Conservation (phyloP, 1,140 invertebrate genomes). For the Ceratina calcarata region DNA sequence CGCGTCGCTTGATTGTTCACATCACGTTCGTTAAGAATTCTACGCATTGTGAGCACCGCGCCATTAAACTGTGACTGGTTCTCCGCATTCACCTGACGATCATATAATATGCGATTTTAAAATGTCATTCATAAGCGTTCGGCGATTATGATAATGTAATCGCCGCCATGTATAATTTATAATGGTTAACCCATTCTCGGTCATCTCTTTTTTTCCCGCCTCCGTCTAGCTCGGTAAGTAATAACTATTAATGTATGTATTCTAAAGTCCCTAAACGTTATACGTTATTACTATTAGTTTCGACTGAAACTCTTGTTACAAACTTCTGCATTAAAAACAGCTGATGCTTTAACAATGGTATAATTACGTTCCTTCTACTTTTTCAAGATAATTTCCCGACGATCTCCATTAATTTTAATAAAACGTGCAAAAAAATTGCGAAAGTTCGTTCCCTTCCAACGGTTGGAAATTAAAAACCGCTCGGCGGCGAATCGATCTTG, state of each 20-base stretch:
- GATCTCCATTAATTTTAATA: conserved; percentile 38
- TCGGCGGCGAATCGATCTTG: background rate
- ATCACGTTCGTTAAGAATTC: conserved; percentile 59
- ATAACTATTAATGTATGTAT: too few relatives aligned
- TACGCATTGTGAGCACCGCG: conserved; percentile 10
- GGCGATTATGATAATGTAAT: conserved; percentile 49
- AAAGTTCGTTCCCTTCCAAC: background rate
- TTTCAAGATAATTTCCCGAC: too few relatives aligned
- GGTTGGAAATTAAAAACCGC: conserved; percentile 31
- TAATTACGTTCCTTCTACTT: too few relatives aligned
- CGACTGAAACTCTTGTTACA: too few relatives aligned
- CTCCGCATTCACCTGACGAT: conserved; percentile 38
- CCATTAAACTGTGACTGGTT: conserved; percentile 40
- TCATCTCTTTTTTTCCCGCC: conserved; percentile 3
- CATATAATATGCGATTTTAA: conserved; percentile 45
- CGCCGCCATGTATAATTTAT: conserved; percentile 51
- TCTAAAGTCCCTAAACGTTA: too few relatives aligned
- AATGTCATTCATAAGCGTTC: conserved; percentile 37
- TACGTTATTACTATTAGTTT: too few relatives aligned
- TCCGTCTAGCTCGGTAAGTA: conserved; percentile 30
- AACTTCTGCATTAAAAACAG: too few relatives aligned
- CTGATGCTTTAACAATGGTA: too few relatives aligned
- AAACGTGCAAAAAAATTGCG: conserved; percentile 25
- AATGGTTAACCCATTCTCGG: conserved; percentile 3
- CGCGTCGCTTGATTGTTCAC: conserved; percentile 53